These are phyloP conservation scores for Hemicrepidius hirtus DNA, from an alignment of 2,888 invertebrate species.

Conservation along the genomic window DNA sequence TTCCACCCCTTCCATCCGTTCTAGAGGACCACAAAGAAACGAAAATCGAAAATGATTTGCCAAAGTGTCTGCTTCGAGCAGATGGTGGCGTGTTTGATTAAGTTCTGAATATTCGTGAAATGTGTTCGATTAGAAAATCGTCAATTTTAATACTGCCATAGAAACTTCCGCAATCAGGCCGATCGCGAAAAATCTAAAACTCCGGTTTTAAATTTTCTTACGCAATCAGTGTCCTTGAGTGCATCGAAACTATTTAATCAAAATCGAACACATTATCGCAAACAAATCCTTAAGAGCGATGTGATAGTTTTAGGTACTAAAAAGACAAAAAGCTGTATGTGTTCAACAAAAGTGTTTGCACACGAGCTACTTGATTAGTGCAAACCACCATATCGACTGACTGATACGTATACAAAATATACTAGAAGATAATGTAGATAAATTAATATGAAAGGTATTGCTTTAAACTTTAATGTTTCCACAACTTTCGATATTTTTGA, in stretches of 20 bases:
- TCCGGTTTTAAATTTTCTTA: conserved; percentile 13
- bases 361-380: conserved; percentile 37
- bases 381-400: conserved; percentile 48
- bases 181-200: conserved; percentile 18
- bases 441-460: conserved; percentile 12
- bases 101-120: conserved; percentile 45
- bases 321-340: conserved; percentile 36
- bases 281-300: conserved; percentile 33
- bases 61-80: conserved; percentile 63
- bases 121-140: conserved; percentile 41
- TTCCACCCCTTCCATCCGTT: conserved; percentile 60
- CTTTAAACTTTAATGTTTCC: conserved; percentile 28
- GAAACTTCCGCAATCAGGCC: conserved; percentile 6
- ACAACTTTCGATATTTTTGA: conserved; percentile 29
- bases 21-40: conserved; percentile 57
- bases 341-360: conserved; percentile 44
- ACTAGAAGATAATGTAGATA: conserved; percentile 30
- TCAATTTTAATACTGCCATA: conserved; percentile 36
- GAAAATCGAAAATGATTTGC: conserved; percentile 58
- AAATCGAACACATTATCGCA: conserved; percentile 38
- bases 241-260: not conserved
- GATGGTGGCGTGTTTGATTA: conserved; percentile 64
- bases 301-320: conserved; percentile 15
- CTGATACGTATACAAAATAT: conserved; percentile 36
- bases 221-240: conserved; percentile 12